A percentile compares a stretch with the other conserved stretches of the same genome.
These are phyloP conservation scores for Lasioglossum figueresi DNA, from an alignment of 2,888 invertebrate genomes.

Conservation along the genomic window DNA sequence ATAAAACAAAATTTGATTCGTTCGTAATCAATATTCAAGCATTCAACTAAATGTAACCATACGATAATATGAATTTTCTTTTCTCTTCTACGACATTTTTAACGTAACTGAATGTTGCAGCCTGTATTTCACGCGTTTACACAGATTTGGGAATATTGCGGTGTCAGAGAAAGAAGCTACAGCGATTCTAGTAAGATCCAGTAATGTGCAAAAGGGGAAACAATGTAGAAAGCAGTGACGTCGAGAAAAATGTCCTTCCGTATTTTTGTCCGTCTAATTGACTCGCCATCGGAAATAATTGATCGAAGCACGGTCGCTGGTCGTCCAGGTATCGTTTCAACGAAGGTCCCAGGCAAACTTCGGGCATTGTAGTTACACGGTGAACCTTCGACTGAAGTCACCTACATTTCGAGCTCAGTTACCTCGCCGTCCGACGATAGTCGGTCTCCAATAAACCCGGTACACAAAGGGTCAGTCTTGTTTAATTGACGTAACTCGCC, in stretches of 20 bases:
- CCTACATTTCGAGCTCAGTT: constrained; percentile 10
- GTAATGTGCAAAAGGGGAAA: too few relatives aligned
- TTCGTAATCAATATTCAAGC: too few relatives aligned
- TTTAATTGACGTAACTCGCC: constrained; percentile 18
- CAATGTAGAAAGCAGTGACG: background rate
- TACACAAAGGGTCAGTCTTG: constrained; percentile 20
- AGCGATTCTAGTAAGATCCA: too few relatives aligned
- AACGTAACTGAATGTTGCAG: too few relatives aligned
- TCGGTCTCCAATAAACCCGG: constrained; percentile 10
- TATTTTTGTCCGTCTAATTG: background rate
- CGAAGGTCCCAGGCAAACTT: background rate
- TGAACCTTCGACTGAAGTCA: background rate
- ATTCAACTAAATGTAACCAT: too few relatives aligned
- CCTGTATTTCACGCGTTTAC: too few relatives aligned
- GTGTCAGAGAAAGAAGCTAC: too few relatives aligned
- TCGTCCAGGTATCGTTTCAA: background rate
- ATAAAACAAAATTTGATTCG: too few relatives aligned
- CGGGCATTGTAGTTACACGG: background rate
- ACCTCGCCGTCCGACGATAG: background rate
- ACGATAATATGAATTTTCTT: too few relatives aligned
- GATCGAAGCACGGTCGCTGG: background rate
- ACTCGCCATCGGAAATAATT: background rate
- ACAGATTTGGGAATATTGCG: too few relatives aligned
- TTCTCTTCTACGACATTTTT: too few relatives aligned
- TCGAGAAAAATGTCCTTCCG: background rate